Conservation (phyloP, 2,113 vertebrate species). For the Isichthys henryi region DNA sequence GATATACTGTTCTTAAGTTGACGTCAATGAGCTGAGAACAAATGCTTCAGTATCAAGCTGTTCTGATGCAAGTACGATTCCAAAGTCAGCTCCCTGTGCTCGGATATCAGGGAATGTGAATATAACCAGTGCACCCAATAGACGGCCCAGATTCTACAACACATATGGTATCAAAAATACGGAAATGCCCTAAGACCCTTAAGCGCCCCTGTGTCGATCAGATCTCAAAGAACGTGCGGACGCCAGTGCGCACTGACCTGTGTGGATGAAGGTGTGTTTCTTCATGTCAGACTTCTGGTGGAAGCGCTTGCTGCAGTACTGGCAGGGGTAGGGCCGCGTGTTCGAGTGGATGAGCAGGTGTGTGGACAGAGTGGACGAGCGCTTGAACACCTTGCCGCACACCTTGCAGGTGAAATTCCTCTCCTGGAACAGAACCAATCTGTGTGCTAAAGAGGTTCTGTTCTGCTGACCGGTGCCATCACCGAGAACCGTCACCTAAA, state of each 20-base stretch:
- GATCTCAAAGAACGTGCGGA: too few relatives aligned
- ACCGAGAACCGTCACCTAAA: not conserved
- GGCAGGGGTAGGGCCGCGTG: constrained; percentile 65
- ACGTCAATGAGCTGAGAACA: not conserved
- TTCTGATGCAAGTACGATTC: not conserved
- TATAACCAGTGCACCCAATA: not conserved
- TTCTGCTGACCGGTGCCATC: not conserved
- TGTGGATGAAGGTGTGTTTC: constrained; percentile 73
- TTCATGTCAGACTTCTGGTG: constrained; percentile 77
- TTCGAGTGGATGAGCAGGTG: constrained; percentile 70
- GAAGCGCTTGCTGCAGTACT: constrained; percentile 67
- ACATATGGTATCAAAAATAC: not conserved
- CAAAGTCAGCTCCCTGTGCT: not conserved
- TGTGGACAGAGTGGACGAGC: constrained; percentile 54
- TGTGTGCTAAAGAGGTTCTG: not conserved
- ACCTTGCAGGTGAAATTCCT: constrained; percentile 63
- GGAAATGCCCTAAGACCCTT: not conserved
- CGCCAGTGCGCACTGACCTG: constrained; percentile 43
- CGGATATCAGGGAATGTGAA: not conserved
- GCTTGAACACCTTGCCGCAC: constrained; percentile 58
- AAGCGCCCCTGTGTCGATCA: not conserved
- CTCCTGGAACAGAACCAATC: constrained; percentile 42
- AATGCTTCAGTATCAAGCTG: not conserved
- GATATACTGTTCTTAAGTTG: not conserved
- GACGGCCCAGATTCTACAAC: not conserved